Conservation (phyloP, 2,888 invertebrate species). For the Tholera decimalis region DNA sequence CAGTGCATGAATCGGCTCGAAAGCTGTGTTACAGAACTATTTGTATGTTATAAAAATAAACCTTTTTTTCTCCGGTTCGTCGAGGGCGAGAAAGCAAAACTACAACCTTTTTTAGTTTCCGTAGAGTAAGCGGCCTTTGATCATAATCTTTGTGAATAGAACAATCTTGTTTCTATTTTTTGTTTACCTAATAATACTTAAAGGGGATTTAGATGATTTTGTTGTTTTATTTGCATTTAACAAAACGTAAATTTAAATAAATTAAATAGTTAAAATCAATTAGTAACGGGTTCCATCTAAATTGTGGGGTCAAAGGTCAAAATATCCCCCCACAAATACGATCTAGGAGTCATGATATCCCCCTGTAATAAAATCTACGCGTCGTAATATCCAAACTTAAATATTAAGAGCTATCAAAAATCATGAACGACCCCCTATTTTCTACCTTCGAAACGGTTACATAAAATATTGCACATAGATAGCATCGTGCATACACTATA, state of each 20-base stretch:
- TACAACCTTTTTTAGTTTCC: slow-evolving; percentile 27
- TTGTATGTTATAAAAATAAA: neutral
- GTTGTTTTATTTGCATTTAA: too few relatives aligned
- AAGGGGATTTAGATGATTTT: too few relatives aligned
- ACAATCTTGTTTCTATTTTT: neutral
- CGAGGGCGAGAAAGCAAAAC: slow-evolving; percentile 28
- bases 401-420: neutral
- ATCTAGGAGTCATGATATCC: too few relatives aligned
- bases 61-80: slow-evolving; percentile 1
- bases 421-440: neutral
- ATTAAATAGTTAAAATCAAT: too few relatives aligned
- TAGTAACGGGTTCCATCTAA: too few relatives aligned
- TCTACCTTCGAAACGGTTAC: slow-evolving; percentile 16
- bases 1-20: neutral
- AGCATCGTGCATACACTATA: slow-evolving; percentile 25
- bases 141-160: slow-evolving; percentile 16
- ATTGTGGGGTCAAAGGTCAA: too few relatives aligned
- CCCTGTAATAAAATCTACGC: too few relatives aligned
- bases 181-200: neutral
- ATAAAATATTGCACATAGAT: slow-evolving; percentile 40
- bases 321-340: too few relatives aligned
- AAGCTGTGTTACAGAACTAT: neutral
- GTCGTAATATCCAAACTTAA: too few relatives aligned
- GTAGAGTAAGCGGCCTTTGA: slow-evolving; percentile 25
- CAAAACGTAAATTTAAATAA: too few relatives aligned